Evolutionary conservation across 2,113 vertebrate species (phyloP).

Genomic region (Scartelaos histophorus): DNA sequence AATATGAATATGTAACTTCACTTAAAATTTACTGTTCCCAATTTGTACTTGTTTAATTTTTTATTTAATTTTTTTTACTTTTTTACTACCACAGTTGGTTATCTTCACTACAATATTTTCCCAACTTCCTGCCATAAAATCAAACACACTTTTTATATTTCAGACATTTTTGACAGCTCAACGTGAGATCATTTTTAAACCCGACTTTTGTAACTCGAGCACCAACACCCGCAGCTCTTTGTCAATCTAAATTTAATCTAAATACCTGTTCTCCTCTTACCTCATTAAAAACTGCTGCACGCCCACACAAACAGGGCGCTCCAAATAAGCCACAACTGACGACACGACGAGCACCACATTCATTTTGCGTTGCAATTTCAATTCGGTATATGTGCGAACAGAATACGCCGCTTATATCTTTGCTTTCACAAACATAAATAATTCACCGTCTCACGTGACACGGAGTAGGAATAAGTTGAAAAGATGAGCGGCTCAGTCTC

Average conservation of each 20-base stretch:
- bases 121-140: too few species aligned
- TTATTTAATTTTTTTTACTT: too few species aligned
- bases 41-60: too few species aligned
- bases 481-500: constrained; percentile 1
- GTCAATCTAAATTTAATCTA: constrained; percentile 1
- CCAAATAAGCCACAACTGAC: constrained; percentile 5
- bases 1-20: too few species aligned
- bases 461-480: background rate
- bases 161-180: too few species aligned
- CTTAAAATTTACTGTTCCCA: too few species aligned
- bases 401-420: background rate
- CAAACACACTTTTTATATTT: too few species aligned
- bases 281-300: constrained; percentile 18
- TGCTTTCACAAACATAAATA: background rate
- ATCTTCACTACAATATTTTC: too few species aligned
- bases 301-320: background rate
- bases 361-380: background rate
- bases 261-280: background rate
- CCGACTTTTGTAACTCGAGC: too few species aligned
- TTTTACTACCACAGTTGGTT: too few species aligned
- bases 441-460: background rate
- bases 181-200: too few species aligned
- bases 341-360: background rate
- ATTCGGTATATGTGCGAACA: background rate
- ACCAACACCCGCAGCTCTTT: constrained; percentile 34